Conservation (phyloP, 2,797 vertebrate species). For the Octomys mimax region DNA sequence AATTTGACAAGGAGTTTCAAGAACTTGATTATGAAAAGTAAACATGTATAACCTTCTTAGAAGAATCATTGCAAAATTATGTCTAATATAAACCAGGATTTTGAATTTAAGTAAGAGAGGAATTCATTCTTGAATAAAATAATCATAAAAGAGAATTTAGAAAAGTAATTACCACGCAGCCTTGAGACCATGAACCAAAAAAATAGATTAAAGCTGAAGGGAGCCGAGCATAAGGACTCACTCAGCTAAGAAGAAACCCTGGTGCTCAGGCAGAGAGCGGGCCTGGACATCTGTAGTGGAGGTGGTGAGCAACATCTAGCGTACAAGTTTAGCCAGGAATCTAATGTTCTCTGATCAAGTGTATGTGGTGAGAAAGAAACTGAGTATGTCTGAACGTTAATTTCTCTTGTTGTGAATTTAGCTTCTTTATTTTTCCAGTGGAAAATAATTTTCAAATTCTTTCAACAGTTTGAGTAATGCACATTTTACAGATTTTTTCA, state of each 20-base stretch:
- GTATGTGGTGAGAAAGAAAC: neutral
- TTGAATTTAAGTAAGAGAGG: slow-evolving; percentile 35
- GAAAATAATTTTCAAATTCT: neutral
- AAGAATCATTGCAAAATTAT: slow-evolving; percentile 25
- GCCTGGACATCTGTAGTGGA: accelerated
- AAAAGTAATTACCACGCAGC: neutral
- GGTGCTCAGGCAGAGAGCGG: accelerated
- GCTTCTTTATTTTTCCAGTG: neutral
- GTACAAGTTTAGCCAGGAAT: neutral
- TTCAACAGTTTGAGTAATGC: neutral
- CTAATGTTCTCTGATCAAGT: neutral
- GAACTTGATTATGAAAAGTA: slow-evolving; percentile 51
- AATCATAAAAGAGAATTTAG: neutral
- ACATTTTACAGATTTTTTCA: neutral
- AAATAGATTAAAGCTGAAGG: neutral
- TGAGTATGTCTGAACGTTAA: neutral
- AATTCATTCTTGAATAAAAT: slow-evolving; percentile 56
- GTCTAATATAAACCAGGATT: slow-evolving; percentile 1
- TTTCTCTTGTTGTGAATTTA: neutral
- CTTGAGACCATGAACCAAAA: slow-evolving; percentile 6
- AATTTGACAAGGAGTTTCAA: neutral
- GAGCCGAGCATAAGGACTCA: neutral
- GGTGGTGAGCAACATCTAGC: neutral
- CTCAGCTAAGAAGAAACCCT: neutral
- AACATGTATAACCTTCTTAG: slow-evolving; percentile 34